phyloP scores from a whole-genome alignment of 2,113 vertebrate species.

The Sander vitreus region DNA sequence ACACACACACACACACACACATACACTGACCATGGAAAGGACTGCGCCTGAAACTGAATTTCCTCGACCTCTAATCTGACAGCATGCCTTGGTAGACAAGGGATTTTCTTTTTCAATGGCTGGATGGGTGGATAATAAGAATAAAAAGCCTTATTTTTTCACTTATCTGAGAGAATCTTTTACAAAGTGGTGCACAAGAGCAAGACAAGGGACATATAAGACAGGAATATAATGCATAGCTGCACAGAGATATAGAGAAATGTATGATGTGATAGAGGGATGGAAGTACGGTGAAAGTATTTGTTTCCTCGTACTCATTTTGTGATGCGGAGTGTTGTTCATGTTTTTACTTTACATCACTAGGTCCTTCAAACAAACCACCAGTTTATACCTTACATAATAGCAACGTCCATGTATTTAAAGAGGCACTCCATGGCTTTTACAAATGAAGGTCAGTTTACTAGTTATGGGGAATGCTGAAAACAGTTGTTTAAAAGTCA shows the following conservation, averaged over 20 bases:
- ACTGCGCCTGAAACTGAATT: slow-evolving; percentile 81
- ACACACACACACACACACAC: too few species aligned
- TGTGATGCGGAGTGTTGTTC: not conserved
- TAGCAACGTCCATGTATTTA: not conserved
- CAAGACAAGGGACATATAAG: slow-evolving; percentile 24
- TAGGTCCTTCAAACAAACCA: not conserved
- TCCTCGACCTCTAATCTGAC: slow-evolving; percentile 87
- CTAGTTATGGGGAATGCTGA: not conserved
- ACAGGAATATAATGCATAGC: slow-evolving; percentile 25
- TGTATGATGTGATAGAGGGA: not conserved
- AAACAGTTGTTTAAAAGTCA: not conserved
- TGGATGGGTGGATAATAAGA: slow-evolving; percentile 66
- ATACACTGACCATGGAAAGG: too few species aligned
- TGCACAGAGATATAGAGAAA: slow-evolving; percentile 31
- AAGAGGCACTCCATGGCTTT: not conserved
- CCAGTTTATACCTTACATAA: not conserved
- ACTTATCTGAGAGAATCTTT: slow-evolving; percentile 56
- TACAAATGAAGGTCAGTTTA: not conserved
- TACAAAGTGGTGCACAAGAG: slow-evolving; percentile 40
- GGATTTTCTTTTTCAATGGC: slow-evolving; percentile 77
- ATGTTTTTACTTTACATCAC: not conserved
- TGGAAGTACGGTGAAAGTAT: not conserved
- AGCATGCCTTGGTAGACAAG: slow-evolving; percentile 81
- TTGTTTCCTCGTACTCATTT: not conserved
- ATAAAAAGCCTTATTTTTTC: slow-evolving; percentile 63